Percentiles rank a stretch among this genome's conserved stretches.
phyloP scores from a whole-genome alignment of 2,797 vertebrate species.

The Poecilia gillii region DNA sequence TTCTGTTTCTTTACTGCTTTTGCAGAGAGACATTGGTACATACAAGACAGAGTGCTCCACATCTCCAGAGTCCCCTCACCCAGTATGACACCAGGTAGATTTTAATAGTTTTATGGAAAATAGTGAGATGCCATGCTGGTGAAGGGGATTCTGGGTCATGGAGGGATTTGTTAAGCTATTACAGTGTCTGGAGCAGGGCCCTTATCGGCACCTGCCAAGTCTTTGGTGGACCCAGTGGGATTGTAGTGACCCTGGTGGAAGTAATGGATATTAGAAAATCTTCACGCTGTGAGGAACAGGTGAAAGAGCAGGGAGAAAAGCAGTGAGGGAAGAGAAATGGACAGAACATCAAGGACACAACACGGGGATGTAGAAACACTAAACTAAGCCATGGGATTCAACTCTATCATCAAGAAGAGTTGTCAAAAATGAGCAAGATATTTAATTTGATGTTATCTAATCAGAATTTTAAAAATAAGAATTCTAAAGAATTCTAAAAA shows the following conservation, averaged over 20 bases:
- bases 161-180: slow-evolving; percentile 87
- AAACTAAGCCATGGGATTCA: slow-evolving; percentile 40
- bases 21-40: slow-evolving; percentile 49
- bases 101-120: slow-evolving; percentile 83
- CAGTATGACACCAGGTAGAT: slow-evolving; percentile 75
- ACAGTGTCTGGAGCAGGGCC: slow-evolving; percentile 81
- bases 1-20: slow-evolving; percentile 52
- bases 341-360: slow-evolving; percentile 77
- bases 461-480: background rate
- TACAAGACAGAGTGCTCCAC: slow-evolving; percentile 46
- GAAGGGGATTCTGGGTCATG: slow-evolving; percentile 82
- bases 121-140: slow-evolving; percentile 72
- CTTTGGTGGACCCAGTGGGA: slow-evolving; percentile 79
- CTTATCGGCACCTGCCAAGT: slow-evolving; percentile 85
- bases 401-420: slow-evolving; percentile 9
- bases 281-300: slow-evolving; percentile 76
- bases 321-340: slow-evolving; percentile 63
- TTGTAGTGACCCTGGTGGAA: slow-evolving; percentile 85
- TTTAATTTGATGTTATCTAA: slow-evolving; percentile 14
- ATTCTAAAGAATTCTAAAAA: too few species aligned
- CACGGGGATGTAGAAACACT: slow-evolving; percentile 24
- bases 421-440: slow-evolving; percentile 12
- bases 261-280: slow-evolving; percentile 88
- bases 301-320: slow-evolving; percentile 66
- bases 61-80: slow-evolving; percentile 52